Conservation (phyloP, 2,797 vertebrate genomes). For the Melopsittacus undulatus region DNA sequence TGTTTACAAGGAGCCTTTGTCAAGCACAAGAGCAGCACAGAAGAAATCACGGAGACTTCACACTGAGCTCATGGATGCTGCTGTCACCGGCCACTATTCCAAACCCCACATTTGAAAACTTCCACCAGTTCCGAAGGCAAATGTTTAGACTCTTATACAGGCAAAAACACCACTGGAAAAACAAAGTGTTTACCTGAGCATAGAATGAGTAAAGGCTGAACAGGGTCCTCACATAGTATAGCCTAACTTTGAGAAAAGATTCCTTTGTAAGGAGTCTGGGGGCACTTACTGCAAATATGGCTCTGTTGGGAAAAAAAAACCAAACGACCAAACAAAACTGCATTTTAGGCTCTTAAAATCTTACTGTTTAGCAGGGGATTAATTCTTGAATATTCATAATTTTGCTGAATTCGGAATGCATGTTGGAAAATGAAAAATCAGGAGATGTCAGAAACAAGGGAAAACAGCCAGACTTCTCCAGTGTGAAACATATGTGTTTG, state of each 20-base stretch:
- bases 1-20: not conserved
- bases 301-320: not conserved
- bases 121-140: not conserved
- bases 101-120: rapidly evolving
- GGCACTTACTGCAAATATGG: not conserved
- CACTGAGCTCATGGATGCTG: not conserved
- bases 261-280: not conserved
- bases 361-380: not conserved
- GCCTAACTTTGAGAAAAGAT: not conserved
- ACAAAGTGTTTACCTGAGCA: not conserved
- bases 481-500: constrained; percentile 32
- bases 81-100: rapidly evolving
- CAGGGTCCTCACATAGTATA: not conserved
- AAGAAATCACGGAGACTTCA: not conserved
- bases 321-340: not conserved
- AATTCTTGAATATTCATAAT: constrained; percentile 51
- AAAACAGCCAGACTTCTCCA: constrained; percentile 57
- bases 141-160: rapidly evolving
- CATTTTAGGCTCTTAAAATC: not conserved
- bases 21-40: not conserved
- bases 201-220: not conserved
- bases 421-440: constrained; percentile 28
- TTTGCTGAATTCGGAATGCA: constrained; percentile 15
- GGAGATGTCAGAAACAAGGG: constrained; percentile 51
- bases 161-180: not conserved